phyloP scores from a whole-genome alignment of 2,797 vertebrate genomes.

The Tinamus major region DNA sequence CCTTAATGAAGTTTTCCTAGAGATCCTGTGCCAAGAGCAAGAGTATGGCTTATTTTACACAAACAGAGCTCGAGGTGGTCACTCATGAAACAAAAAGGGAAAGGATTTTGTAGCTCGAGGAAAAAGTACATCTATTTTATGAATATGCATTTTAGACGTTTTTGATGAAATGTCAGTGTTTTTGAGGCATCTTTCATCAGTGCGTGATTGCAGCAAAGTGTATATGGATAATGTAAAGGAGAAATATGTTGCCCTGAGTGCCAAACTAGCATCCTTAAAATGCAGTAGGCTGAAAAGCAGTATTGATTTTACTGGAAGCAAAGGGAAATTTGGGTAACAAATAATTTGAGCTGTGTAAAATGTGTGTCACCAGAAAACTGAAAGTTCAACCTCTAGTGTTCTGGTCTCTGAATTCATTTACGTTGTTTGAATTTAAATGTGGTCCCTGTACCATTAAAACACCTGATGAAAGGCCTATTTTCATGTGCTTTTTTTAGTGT shows the following conservation, averaged over 20 bases:
- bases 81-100: background rate
- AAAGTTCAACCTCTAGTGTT: background rate
- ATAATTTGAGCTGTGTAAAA: background rate
- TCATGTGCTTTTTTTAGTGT: rapidly evolving
- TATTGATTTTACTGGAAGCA: background rate
- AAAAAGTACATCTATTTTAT: background rate
- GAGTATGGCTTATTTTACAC: background rate
- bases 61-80: background rate
- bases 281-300: background rate
- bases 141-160: background rate
- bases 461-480: background rate
- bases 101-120: too few relatives aligned
- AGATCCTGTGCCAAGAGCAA: background rate
- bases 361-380: background rate
- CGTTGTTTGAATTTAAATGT: background rate
- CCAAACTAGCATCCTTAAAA: background rate
- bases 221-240: background rate
- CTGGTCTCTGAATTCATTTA: background rate
- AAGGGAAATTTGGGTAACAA: background rate
- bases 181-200: background rate
- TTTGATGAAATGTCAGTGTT: background rate
- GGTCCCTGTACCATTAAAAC: background rate
- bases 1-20: background rate
- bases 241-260: too few relatives aligned
- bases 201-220: background rate